Percentiles rank a stretch among this genome's conserved stretches.
These are phyloP conservation scores for Vipera latastei DNA, from an alignment of 2,797 vertebrate genomes.

Conservation along the genomic window DNA sequence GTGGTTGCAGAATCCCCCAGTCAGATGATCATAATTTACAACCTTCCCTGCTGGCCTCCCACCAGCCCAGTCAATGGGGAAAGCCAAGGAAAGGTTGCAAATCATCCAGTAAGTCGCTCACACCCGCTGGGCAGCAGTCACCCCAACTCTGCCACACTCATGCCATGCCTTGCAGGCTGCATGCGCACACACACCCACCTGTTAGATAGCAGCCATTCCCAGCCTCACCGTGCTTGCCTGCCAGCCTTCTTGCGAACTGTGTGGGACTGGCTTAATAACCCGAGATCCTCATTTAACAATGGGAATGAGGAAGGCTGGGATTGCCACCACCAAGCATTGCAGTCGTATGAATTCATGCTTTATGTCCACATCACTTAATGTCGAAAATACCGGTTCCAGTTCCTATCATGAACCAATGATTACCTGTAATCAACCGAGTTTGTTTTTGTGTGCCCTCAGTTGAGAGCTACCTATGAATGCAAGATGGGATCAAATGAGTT, in stretches of 20 bases:
- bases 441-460: not conserved
- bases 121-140: not conserved
- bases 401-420: not conserved
- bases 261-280: not conserved
- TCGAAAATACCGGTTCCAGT: not conserved
- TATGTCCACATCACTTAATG: not conserved
- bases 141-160: too few species aligned
- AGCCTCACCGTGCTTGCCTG: not conserved
- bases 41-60: not conserved
- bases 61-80: not conserved
- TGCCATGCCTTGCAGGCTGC: not conserved
- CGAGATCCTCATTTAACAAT: not conserved
- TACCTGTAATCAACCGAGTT: not conserved
- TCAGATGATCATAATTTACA: not conserved
- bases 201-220: not conserved
- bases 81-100: not conserved
- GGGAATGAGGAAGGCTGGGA: not conserved
- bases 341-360: not conserved
- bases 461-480: not conserved
- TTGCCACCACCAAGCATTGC: not conserved
- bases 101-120: not conserved
- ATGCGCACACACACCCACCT: not conserved
- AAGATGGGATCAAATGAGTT: not conserved
- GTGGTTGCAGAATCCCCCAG: not conserved
- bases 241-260: not conserved